Conservation (phyloP, 2,113 vertebrate genomes). For the Calyptommatus sinebrachiatus region DNA sequence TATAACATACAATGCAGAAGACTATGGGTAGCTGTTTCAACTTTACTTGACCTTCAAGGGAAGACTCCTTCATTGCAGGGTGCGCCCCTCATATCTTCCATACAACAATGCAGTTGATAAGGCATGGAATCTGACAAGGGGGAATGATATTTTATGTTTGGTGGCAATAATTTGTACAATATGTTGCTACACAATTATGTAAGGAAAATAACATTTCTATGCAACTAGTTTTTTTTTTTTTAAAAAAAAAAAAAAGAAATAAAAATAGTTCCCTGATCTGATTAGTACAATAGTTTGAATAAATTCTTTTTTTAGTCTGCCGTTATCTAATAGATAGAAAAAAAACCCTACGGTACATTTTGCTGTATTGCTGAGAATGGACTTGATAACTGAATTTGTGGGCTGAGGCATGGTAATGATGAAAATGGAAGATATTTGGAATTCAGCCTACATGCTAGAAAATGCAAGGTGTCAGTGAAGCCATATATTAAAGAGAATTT, state of each 20-base stretch:
- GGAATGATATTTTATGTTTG: no score
- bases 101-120: no score
- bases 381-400: constrained; percentile 54
- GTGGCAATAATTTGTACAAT: no score
- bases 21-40: no score
- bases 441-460: constrained; percentile 69
- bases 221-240: constrained; percentile 37
- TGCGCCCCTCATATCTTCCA: no score
- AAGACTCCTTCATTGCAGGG: no score
- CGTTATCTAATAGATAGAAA: constrained; percentile 49
- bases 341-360: constrained; percentile 50
- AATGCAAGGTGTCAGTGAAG: constrained; percentile 74
- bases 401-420: constrained; percentile 67
- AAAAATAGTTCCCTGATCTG: constrained; percentile 40
- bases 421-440: constrained; percentile 68
- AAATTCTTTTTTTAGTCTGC: constrained; percentile 56
- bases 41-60: no score
- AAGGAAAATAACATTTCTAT: not conserved
- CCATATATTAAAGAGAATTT: constrained; percentile 78
- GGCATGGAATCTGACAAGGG: no score
- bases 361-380: constrained; percentile 64
- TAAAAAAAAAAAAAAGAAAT: not conserved
- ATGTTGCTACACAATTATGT: no score
- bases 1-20: no score
- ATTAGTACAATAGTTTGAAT: constrained; percentile 58